Evolutionary conservation across 2,797 vertebrate species (phyloP), one percentile per base, ranked within the genome.

Genomic region (Eulemur mongoz): DNA sequence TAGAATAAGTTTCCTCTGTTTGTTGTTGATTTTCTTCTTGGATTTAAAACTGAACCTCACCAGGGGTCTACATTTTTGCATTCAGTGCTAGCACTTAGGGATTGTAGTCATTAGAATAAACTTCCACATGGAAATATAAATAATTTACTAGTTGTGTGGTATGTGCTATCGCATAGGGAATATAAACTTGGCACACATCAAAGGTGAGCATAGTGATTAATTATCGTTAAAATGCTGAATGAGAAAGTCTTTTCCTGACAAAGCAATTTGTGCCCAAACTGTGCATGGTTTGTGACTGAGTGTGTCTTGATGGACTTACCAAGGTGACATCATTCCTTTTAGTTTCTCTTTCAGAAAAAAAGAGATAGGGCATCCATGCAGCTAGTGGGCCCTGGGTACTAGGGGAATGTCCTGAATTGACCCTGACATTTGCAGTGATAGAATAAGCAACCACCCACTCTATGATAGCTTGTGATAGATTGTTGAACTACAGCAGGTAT

Each of bases 71-170:
- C 75, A 61, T 52, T 90, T 96, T 95, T 92, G 94, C 95, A 93
- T 97, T 97, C 93, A 98, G 82, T 92, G 83, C 65, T 92, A 96
- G 50, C 0, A 0, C 94, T 98, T 93, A 97, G 94, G 88, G 97
- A 97, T 97, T 96, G 87, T 90, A 86, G 67, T 88, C 70, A 97
- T 97, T 95, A 95, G 94, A 97, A 92, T 89, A 95, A 96, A 63
- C 25, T 91, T 96, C 96, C 92, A 95, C 93, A 85, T 87, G 97
- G 97, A 97, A 93, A 69, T 40, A 91, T 91, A 97, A 98, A 96
- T 98, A 97, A 97, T 98, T 98, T 95, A 98, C 27, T 7, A 1
- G 0, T 85, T 93, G 76, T 93, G 86, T 96, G 85, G 86, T 98
- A 97, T 97, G 75, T 57, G 95, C 38, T n/a, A 35, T 94, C 95